These are phyloP conservation scores for Phrynocephalus forsythii DNA, from an alignment of 2,797 vertebrate species.

Conservation along the genomic window DNA sequence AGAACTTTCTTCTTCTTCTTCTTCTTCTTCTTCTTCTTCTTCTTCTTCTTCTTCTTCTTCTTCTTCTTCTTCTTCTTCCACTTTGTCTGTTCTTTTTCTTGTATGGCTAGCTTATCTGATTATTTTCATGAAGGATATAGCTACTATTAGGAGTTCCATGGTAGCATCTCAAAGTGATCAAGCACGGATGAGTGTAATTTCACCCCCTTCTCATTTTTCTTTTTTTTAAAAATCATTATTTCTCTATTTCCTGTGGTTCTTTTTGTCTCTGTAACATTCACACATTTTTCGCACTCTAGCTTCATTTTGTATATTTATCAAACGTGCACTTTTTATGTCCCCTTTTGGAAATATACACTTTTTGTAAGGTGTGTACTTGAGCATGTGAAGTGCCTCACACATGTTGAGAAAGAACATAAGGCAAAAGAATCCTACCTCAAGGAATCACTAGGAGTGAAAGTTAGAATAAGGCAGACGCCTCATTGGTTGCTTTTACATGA, in stretches of 20 bases:
- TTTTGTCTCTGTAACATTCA: background rate
- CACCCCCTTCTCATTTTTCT: background rate
- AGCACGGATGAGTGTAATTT: background rate
- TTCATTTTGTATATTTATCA: background rate
- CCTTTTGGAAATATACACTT: background rate
- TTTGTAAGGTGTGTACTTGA: background rate
- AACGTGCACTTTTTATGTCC: background rate
- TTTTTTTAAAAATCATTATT: background rate
- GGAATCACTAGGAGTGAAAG: too few species aligned
- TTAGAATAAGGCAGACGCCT: too few species aligned
- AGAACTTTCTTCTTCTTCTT: conserved; percentile 8
- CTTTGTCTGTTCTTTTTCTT: background rate
- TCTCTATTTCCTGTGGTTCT: background rate
- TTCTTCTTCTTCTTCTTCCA: background rate
- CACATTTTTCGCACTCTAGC: background rate
- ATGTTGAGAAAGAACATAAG: too few species aligned
- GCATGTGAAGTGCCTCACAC: too few species aligned
- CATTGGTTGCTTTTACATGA: too few species aligned
- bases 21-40: background rate
- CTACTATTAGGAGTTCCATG: background rate
- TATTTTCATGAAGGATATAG: background rate
- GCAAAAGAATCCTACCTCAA: too few species aligned
- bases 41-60: background rate
- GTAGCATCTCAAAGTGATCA: background rate
- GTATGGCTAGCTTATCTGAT: background rate